These are phyloP conservation scores for Poecilia picta DNA, from an alignment of 2,797 vertebrate species.

Conservation along the genomic window DNA sequence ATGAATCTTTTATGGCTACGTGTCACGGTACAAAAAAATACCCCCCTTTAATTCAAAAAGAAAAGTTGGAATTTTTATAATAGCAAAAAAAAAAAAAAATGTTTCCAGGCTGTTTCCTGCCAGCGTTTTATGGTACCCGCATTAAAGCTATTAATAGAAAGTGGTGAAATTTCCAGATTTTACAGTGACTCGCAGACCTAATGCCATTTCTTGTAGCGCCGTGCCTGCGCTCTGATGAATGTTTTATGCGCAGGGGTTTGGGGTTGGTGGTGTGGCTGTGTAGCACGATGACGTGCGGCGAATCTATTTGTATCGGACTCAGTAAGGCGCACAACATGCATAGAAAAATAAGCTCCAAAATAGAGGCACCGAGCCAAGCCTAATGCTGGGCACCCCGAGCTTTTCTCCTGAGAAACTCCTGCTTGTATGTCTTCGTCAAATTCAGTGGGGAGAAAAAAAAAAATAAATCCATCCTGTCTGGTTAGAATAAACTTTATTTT, in stretches of 20 bases:
- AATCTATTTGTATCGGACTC: conserved; percentile 87
- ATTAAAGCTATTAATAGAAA: conserved; percentile 15
- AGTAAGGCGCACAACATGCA: conserved; percentile 68
- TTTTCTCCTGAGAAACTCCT: conserved; percentile 18
- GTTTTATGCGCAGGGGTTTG: conserved; percentile 88
- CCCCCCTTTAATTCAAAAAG: conserved; percentile 14
- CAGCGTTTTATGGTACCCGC: neutral
- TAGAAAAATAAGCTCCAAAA: conserved; percentile 47
- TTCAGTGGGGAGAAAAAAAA: neutral
- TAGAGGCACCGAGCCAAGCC: conserved; percentile 30
- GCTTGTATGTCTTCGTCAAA: conserved; percentile 17
- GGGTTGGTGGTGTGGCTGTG: conserved; percentile 75
- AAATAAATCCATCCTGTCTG: conserved; percentile 18
- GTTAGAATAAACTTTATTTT: conserved; percentile 18
- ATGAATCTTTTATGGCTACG: conserved; percentile 83
- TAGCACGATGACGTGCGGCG: conserved; percentile 86
- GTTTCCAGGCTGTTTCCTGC: neutral
- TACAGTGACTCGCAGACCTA: conserved; percentile 25
- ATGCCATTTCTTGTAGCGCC: conserved; percentile 57
- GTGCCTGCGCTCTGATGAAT: conserved; percentile 84
- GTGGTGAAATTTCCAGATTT: conserved; percentile 15
- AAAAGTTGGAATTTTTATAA: neutral
- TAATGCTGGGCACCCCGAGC: conserved; percentile 30
- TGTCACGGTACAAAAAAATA: conserved; percentile 61
- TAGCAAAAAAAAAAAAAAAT: neutral